Evolutionary conservation across 2,797 vertebrate genomes (phyloP).

Genomic region (Coilia nasus): DNA sequence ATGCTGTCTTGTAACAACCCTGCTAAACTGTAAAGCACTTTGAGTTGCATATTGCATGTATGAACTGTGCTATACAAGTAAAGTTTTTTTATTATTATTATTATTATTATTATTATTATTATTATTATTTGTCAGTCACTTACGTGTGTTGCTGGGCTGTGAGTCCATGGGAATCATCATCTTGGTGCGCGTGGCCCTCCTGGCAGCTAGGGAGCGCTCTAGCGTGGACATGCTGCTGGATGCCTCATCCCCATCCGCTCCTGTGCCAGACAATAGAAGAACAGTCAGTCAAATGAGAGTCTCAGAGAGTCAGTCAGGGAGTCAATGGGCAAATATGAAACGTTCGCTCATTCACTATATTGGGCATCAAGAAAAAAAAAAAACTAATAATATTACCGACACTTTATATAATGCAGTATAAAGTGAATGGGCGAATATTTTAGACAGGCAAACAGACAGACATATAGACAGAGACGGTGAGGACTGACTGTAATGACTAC

Average conservation of each 20-base stretch:
- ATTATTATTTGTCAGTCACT: slow-evolving; percentile 55
- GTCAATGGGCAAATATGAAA: not conserved
- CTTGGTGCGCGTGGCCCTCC: slow-evolving; percentile 86
- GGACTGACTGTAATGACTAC: no score
- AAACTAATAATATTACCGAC: not conserved
- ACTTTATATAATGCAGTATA: no score
- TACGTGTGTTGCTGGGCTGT: slow-evolving; percentile 87
- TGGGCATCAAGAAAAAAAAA: not conserved
- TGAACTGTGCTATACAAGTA: no score
- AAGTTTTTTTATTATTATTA: no score
- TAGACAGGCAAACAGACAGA: not conserved
- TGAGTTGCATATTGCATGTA: no score
- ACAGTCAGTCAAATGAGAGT: not conserved
- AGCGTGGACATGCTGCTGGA: slow-evolving; percentile 90
- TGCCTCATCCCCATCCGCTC: slow-evolving; percentile 84
- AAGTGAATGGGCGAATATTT: no score
- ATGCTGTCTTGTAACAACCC: no score
- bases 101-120: no score
- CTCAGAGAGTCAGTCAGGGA: not conserved
- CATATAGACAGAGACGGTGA: no score
- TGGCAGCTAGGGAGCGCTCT: slow-evolving; percentile 85
- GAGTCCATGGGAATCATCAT: slow-evolving; percentile 96
- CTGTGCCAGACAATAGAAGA: slow-evolving; percentile 60
- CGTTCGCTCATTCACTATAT: no score
- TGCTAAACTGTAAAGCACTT: no score